These are phyloP conservation scores for Euplexia lucipara DNA, from an alignment of 2,888 invertebrate species.

Conservation along the genomic window DNA sequence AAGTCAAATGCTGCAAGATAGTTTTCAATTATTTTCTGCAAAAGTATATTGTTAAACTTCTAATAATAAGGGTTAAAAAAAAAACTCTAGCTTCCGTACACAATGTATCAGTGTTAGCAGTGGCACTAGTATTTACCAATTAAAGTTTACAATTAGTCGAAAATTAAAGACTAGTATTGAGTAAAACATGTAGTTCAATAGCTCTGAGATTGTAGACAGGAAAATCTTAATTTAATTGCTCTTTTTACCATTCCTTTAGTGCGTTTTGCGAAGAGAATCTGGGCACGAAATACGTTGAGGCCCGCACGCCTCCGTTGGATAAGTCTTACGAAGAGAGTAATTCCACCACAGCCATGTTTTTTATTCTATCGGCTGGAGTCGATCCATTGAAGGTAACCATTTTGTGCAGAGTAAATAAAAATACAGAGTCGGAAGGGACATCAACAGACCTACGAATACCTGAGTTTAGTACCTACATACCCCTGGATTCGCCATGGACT, in stretches of 20 bases:
- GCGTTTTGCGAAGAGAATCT: conserved; percentile 97
- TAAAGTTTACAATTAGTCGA: too few species aligned
- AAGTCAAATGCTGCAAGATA: too few species aligned
- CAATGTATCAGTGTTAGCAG: too few species aligned
- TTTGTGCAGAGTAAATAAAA: neutral
- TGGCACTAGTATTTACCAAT: too few species aligned
- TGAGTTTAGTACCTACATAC: too few species aligned
- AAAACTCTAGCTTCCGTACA: too few species aligned
- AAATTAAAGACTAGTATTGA: neutral
- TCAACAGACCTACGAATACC: too few species aligned
- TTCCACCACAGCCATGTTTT: conserved; percentile 96
- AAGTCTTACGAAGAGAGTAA: conserved; percentile 97
- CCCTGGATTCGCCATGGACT: too few species aligned
- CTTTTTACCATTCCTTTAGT: conserved; percentile 76
- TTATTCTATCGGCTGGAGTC: conserved; percentile 98
- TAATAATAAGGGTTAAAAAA: too few species aligned
- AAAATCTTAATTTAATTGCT: neutral
- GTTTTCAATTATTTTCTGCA: too few species aligned
- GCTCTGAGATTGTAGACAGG: neutral
- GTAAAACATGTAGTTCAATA: neutral
- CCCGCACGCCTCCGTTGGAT: conserved; percentile 94
- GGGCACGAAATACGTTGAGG: conserved; percentile 95
- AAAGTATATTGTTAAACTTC: too few species aligned
- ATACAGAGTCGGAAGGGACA: too few species aligned
- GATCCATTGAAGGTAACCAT: conserved; percentile 95